Conservation (phyloP, 92 coral and sea anemone species). For the Phenganax subtilis region DNA sequence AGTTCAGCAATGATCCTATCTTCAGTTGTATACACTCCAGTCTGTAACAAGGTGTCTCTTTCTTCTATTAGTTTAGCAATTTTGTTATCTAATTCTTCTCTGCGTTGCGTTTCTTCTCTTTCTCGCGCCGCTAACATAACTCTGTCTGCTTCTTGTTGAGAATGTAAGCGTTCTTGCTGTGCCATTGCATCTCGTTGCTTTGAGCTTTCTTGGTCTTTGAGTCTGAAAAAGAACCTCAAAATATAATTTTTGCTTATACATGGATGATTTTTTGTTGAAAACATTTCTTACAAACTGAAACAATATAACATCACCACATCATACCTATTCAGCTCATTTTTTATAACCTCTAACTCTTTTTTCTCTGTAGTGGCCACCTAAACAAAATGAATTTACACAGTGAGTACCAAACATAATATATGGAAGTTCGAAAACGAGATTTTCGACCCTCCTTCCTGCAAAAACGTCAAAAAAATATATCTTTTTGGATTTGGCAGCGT, state of each 20-base stretch:
- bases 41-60: conserved; percentile 85
- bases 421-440: neutral
- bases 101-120: conserved; percentile 24
- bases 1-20: conserved; percentile 92
- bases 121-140: conserved; percentile 34
- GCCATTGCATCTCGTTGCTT: conserved; percentile 14
- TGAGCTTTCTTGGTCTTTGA: conserved; percentile 42
- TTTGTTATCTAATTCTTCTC: conserved; percentile 70
- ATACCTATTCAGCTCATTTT: conserved; percentile 67
- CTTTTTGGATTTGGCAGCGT: too few relatives aligned
- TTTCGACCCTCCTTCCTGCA: too few relatives aligned
- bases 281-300: too few relatives aligned
- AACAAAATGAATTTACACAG: neutral
- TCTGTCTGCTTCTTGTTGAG: conserved; percentile 33
- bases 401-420: neutral
- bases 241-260: neutral
- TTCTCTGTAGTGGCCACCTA: conserved; percentile 86
- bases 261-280: too few relatives aligned
- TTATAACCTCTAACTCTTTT: conserved; percentile 72
- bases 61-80: conserved; percentile 92
- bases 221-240: neutral
- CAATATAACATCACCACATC: neutral
- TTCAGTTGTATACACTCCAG: conserved; percentile 90
- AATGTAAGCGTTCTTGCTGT: conserved; percentile 18
- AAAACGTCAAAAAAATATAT: too few relatives aligned